phyloP scores from a whole-genome alignment of 1,140 invertebrate genomes.

The Drosophila hydei region DNA sequence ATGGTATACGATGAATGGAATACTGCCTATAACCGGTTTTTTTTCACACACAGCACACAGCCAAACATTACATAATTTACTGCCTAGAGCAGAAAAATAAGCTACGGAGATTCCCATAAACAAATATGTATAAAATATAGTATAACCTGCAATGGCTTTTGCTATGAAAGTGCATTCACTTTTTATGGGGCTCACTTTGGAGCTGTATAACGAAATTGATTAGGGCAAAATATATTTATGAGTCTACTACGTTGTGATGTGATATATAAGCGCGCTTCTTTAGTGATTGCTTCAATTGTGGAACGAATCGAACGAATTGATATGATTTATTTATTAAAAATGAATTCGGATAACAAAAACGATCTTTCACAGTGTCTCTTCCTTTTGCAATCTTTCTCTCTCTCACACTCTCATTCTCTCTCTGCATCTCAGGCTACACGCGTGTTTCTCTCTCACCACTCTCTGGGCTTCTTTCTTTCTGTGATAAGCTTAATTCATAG shows the following conservation, averaged over 20 bases:
- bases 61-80: background rate
- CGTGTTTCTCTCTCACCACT: too few species aligned
- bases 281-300: too few species aligned
- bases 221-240: background rate
- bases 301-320: too few species aligned
- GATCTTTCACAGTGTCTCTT: background rate
- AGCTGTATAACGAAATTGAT: background rate
- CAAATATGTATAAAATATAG: background rate
- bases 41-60: background rate
- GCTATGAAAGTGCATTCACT: background rate
- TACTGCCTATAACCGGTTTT: constrained; percentile 10
- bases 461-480: too few species aligned
- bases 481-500: too few species aligned
- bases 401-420: background rate
- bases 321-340: too few species aligned
- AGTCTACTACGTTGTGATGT: background rate
- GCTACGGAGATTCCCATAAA: constrained; percentile 3
- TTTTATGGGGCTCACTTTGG: background rate
- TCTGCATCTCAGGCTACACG: too few species aligned
- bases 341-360: too few species aligned
- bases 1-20: constrained; percentile 30
- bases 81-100: background rate
- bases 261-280: too few species aligned
- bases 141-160: background rate
- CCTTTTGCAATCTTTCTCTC: too few species aligned